Evolutionary conservation across 2,888 invertebrate species (phyloP).

Genomic region (Rhyacophila evoluta): DNA sequence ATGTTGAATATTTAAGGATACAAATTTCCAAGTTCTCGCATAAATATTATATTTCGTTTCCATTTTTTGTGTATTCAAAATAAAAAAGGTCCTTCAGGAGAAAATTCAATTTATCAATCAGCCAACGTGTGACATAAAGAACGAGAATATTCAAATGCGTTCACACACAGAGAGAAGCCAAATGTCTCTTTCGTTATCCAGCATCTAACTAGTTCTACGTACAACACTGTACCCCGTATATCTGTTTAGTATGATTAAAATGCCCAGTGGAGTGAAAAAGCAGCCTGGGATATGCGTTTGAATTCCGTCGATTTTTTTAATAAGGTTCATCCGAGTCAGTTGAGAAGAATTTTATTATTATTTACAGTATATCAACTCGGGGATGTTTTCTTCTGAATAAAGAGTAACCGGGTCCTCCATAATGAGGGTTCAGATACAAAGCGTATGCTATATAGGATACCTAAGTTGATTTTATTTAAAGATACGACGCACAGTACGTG

Average conservation of each 20-base stretch:
- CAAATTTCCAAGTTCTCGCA: too few species aligned
- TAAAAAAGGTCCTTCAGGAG: neutral
- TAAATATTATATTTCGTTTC: too few species aligned
- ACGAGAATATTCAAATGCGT: neutral
- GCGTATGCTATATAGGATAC: too few species aligned
- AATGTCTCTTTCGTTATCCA: too few species aligned
- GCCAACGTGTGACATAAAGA: neutral
- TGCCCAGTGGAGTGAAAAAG: neutral
- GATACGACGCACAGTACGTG: too few species aligned
- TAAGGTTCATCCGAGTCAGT: neutral
- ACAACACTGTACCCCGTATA: neutral
- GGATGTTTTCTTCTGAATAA: neutral
- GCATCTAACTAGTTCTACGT: neutral
- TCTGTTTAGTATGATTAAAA: slow-evolving; percentile 5
- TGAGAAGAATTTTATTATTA: neutral
- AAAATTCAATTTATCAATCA: neutral
- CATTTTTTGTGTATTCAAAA: too few species aligned
- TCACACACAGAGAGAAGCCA: neutral
- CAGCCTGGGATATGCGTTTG: neutral
- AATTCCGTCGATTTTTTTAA: slow-evolving; percentile 5
- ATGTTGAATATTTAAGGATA: too few species aligned
- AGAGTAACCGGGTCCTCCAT: neutral
- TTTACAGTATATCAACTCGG: neutral
- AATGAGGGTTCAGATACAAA: neutral
- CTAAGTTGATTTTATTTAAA: too few species aligned